Evolutionary conservation across 2,888 invertebrate species (phyloP).

Genomic region (Drosophila rellima): DNA sequence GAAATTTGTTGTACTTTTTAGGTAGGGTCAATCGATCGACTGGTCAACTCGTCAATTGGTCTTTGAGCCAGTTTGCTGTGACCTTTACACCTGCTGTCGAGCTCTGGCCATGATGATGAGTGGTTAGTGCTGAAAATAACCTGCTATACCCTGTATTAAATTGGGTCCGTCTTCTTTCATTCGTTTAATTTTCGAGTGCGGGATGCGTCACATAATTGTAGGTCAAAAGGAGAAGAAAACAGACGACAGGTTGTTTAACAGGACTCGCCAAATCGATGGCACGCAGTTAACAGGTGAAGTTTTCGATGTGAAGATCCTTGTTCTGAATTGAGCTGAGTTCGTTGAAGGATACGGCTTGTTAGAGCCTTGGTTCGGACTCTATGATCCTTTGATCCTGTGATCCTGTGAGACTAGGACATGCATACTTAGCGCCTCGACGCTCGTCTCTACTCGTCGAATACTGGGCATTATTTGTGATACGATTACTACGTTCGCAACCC

Average conservation of each 20-base stretch:
- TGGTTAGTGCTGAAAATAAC: conserved; percentile 53
- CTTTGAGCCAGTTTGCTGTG: conserved; percentile 26
- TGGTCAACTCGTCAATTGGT: conserved; percentile 15
- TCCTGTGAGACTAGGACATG: conserved; percentile 25
- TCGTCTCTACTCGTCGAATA: conserved; percentile 6
- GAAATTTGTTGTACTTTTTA: conserved; percentile 1
- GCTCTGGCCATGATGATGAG: conserved; percentile 29
- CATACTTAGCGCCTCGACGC: conserved; percentile 60
- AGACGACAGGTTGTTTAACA: conserved; percentile 16
- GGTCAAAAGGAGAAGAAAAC: conserved; percentile 21
- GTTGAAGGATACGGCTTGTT: conserved; percentile 66
- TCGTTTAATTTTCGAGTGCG: neutral
- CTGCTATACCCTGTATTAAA: conserved; percentile 40
- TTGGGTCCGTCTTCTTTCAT: conserved; percentile 10
- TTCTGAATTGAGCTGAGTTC: neutral
- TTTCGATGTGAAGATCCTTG: conserved; percentile 10
- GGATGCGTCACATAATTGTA: conserved; percentile 49
- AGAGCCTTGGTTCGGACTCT: conserved; percentile 34
- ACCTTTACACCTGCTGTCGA: conserved; percentile 59
- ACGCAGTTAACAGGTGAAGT: conserved; percentile 66
- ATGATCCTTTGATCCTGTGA: neutral
- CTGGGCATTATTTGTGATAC: conserved; percentile 17
- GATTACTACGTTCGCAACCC: conserved; percentile 37
- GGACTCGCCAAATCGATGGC: conserved; percentile 8
- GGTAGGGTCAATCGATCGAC: conserved; percentile 7